Evolutionary conservation across 2,888 invertebrate species (phyloP), one percentile per base, ranked within the genome.

Genomic region (Lasius fuliginosus): DNA sequence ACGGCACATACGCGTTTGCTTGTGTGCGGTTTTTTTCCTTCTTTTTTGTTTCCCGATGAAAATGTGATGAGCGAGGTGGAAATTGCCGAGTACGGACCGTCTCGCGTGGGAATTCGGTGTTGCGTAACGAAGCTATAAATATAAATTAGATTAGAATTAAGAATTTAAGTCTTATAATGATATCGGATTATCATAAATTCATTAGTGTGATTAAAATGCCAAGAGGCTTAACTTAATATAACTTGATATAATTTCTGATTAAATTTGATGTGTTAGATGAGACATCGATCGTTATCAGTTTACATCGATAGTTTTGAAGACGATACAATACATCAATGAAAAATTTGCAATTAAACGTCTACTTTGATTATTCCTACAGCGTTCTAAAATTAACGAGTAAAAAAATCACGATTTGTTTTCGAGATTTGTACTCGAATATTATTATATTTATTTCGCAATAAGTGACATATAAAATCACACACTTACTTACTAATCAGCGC

Each of bases 41-140:
- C 27, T 71, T 76, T 67, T 58, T 69, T 56, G 46, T 73, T 87
- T 67, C 67, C 69, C 83, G 82, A 87, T 86, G 85, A 84, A 89
- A 85, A 79, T 58, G 84, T 84, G 74, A 87, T 65, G 85, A 87
- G 85, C 69, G 83, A 67, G 74, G 79, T 85, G 68, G 77, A 83
- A 87, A 85, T 85, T 82, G 84, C 75, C 68, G 60, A 64, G 64
- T 62, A 56, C 33, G 46, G 46, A 60, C 60, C 23, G 42, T 23
- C 12, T 42, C 64, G 69, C 46, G 68, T 42, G 60, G n/a, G 60
- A 64, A 75, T 79, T 76, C 84, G 49, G 60, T 15, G 8, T 30
- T 46, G 71, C 71, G 75, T 75, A 68, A 82, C 85, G 73, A 87
- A 82, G 84, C 86, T 86, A 88, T 88, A 84, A 85, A 85, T 85